Evolutionary conservation across 64 coral and sea anemone species (phyloP).

Genomic region (Anthopleura sola): DNA sequence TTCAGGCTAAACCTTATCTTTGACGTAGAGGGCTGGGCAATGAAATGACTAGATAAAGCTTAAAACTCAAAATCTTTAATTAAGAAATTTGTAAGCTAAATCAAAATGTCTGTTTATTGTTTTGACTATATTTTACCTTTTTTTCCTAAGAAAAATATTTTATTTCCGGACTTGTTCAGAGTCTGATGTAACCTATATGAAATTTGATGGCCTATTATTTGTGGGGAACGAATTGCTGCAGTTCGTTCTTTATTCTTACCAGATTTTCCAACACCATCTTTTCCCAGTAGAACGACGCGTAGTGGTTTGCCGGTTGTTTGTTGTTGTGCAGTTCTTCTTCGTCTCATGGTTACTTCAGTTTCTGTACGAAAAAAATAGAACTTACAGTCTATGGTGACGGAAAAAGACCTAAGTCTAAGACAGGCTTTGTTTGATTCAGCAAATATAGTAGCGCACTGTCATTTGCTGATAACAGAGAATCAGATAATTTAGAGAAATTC

Average conservation of each 20-base stretch:
- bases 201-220: neutral
- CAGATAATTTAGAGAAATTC: no score
- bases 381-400: neutral
- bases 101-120: neutral
- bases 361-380: neutral
- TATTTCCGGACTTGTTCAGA: neutral
- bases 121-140: neutral
- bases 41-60: neutral
- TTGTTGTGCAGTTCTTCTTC: neutral
- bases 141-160: neutral
- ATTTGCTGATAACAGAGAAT: no score
- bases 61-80: neutral
- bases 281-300: conserved; percentile 12
- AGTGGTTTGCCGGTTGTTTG: neutral
- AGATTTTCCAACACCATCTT: conserved; percentile 37
- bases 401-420: neutral
- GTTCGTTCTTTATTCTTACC: neutral
- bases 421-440: no score
- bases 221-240: neutral
- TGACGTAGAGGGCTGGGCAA: neutral
- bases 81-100: neutral
- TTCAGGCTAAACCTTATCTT: neutral
- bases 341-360: neutral
- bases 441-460: no score
- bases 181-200: neutral